Evolutionary conservation across 2,888 invertebrate species (phyloP).

Genomic region (Penaeus monodon): DNA sequence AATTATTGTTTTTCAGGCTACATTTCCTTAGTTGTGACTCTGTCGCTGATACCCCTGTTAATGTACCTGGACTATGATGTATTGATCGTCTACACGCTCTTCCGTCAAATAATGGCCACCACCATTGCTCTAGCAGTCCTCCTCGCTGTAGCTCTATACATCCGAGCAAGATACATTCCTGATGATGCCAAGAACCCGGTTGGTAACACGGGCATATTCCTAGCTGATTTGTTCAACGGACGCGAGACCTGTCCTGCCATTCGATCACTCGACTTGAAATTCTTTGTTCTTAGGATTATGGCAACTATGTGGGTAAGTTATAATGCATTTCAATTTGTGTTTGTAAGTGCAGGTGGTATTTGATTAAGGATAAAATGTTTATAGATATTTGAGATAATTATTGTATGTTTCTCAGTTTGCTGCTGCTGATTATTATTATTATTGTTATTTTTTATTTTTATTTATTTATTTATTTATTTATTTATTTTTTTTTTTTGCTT

Average conservation of each 20-base stretch:
- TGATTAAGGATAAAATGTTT: too few relatives aligned
- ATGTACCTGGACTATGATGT: constrained; percentile 49
- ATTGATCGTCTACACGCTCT: constrained; percentile 36
- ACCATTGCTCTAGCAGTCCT: constrained; percentile 30
- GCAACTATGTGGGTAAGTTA: constrained; percentile 47
- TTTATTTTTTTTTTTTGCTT: neutral
- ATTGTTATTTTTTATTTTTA: too few relatives aligned
- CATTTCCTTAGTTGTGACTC: constrained; percentile 45
- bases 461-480: too few relatives aligned
- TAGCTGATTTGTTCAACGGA: constrained; percentile 57
- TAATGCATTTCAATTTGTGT: neutral
- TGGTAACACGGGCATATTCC: constrained; percentile 54
- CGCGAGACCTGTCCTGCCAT: constrained; percentile 58
- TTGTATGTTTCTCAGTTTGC: too few relatives aligned
- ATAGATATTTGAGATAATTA: too few relatives aligned
- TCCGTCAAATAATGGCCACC: constrained; percentile 54
- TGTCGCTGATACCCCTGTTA: constrained; percentile 23
- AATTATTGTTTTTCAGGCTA: constrained; percentile 39
- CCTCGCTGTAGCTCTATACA: constrained; percentile 34
- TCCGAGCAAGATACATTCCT: constrained; percentile 45
- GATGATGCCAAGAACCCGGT: constrained; percentile 50
- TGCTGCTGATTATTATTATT: too few relatives aligned
- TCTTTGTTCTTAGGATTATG: constrained; percentile 35
- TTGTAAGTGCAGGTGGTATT: neutral
- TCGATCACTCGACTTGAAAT: constrained; percentile 59